Evolutionary conservation across 2,888 invertebrate genomes (phyloP), one percentile per base, ranked within the genome.

Genomic region (Blera fallax): DNA sequence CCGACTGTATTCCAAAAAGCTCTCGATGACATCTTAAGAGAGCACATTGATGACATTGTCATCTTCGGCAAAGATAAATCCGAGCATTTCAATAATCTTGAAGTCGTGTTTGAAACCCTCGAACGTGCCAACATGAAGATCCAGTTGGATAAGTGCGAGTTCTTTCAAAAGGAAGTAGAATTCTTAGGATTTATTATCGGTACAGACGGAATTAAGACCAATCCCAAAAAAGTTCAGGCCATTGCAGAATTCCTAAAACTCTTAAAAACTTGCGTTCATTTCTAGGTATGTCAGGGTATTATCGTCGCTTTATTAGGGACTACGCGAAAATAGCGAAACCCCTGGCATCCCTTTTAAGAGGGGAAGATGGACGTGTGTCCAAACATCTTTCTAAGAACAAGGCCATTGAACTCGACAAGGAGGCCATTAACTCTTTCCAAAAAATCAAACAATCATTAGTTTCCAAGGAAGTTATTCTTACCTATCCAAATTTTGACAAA

Each of bases 211-310:
- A 32, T 73, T n/a, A 52, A 60, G 34, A 78, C 77, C 16, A 87
- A 72, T 10, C 67, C 64, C 3, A 65, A 80, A 24, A 84, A 79
- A n/a, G 45, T 79, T n/a, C 21, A 77, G 27, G 70, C 72, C 40
- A 83, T 83, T 21, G 54, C 70, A 11, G 14, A 82, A 43, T 45
- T 69, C n/a, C 78, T 2, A 77, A 62, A 73, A 67, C 54, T 5
- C 50, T 60, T 3, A 84, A 72, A 60, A 74, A 65, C 45, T 32
- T 80, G 34, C 64, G 60, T 50, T 80, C 70, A 0, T 76, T 80
- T 27, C 54, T 80, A 24, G 83, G 67, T 6, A 14, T 77, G 45
- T 65, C 83, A 32, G 83, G 78, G 4, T 83, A 72, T 32, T 80
- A 85, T 45, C 32, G 74, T 32, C 60, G 52, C 1, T 84, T 79